Evolutionary conservation across 2,113 vertebrate genomes (phyloP).

Genomic region (Ariopsis seemanni): DNA sequence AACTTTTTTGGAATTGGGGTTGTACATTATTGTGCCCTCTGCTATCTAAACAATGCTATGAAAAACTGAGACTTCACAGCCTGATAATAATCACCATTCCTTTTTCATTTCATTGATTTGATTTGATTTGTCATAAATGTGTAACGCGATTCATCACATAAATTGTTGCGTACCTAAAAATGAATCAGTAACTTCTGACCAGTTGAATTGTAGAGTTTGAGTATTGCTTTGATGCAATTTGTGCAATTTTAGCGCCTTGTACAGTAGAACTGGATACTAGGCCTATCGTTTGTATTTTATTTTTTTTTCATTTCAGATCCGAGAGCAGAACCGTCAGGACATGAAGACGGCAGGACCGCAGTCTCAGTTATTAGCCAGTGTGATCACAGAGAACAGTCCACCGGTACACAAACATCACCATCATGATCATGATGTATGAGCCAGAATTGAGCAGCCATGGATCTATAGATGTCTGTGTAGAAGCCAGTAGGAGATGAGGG

Average conservation of each 20-base stretch:
- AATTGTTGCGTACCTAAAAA: too few relatives aligned
- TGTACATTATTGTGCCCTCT: too few relatives aligned
- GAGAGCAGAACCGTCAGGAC: conserved; percentile 94
- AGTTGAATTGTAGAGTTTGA: background rate
- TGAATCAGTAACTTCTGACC: background rate
- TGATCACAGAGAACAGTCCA: conserved; percentile 86
- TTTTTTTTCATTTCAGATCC: conserved; percentile 73
- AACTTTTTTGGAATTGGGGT: too few relatives aligned
- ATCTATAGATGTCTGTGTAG: background rate
- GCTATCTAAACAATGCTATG: too few relatives aligned
- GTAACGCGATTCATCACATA: too few relatives aligned
- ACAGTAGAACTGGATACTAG: background rate
- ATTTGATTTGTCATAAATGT: too few relatives aligned
- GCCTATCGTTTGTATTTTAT: background rate
- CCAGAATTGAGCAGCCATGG: background rate
- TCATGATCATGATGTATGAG: background rate
- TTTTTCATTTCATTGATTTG: too few relatives aligned
- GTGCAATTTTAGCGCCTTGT: background rate
- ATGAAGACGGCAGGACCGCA: conserved; percentile 95
- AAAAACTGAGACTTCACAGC: too few relatives aligned
- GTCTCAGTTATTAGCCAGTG: conserved; percentile 89
- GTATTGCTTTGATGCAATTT: background rate
- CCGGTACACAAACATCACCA: conserved; percentile 70
- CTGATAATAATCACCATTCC: too few relatives aligned
- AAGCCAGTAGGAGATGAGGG: background rate